Evolutionary conservation across 2,113 vertebrate genomes (phyloP), one percentile per base, ranked within the genome.

Genomic region (Peucedramus taeniatus): DNA sequence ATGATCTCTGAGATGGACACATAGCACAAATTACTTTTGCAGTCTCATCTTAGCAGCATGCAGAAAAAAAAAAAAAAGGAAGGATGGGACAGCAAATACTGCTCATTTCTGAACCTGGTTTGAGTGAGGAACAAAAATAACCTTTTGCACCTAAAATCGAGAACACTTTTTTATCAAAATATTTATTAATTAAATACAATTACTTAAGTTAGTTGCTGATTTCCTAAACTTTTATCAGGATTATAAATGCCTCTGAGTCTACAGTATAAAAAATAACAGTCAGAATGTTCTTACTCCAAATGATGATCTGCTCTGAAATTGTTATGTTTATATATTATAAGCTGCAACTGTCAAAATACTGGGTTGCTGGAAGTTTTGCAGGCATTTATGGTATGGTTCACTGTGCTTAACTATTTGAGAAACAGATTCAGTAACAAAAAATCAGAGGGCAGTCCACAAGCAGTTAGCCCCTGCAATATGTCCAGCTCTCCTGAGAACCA

Each of bases 401-500:
- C 18, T 13, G 3, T 33, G 17, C 35, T 79, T 63, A 70, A 44
- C n/a, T 44, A 17, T 50, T n/a, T 37, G 37, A 89, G 47, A 45
- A 30, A 51, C 21, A 45, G 22, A 53, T 33, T 68, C 9, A 56
- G 21, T 27, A 51, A 44, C 37, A 80, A 44, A 82, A 85, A 83
- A 27, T 13, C 30, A 31, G 26, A 18, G 23, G 72, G 33, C 19
- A 59, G 23, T 4, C 21, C 33, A 8, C 0, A 1, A 47, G 39
- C 49, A 40, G 19, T 5, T 15, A 30, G 27, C 6, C 27, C 6
- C 40, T 64, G 39, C 22, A 26, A 8, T 15, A 15, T 1, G 21
- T 11, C 26, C 22, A 0, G 0, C 33, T 59, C 26, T 7, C 53
- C 11, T 33, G 45, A 57, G 72, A 69, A 44, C 26, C 6, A 7